Evolutionary conservation across 1,140 invertebrate genomes (phyloP).

Genomic region (Drosophila carrolli): DNA sequence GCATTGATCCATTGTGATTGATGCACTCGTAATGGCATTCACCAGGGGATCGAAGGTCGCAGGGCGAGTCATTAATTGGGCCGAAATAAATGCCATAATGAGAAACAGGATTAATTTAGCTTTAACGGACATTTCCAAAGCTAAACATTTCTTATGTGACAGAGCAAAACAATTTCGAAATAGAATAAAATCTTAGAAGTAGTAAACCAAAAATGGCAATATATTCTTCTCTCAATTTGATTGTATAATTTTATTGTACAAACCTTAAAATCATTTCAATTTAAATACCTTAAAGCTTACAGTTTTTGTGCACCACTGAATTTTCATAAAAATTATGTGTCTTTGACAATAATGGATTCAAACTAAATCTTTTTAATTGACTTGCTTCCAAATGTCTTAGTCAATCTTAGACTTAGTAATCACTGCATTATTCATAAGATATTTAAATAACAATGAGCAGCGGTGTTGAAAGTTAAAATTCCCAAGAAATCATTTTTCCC

Average conservation of each 20-base stretch:
- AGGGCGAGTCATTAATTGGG: neutral
- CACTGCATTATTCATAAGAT: neutral
- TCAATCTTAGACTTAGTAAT: neutral
- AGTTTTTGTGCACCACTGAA: no score
- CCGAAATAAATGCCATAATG: neutral
- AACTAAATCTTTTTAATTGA: no score
- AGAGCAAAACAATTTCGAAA: no score
- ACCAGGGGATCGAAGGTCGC: neutral
- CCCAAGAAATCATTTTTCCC: neutral
- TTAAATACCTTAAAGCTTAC: no score
- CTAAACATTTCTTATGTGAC: no score
- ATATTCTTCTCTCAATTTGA: no score
- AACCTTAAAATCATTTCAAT: no score
- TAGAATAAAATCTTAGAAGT: no score
- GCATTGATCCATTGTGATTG: conserved; percentile 6
- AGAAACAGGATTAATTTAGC: neutral
- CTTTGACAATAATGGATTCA: no score
- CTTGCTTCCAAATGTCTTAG: neutral
- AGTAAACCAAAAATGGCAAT: no score
- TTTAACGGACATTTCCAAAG: neutral
- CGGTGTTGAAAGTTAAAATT: neutral
- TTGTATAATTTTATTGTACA: no score
- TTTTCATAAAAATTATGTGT: no score
- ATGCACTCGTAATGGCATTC: conserved; percentile 5
- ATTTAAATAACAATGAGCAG: neutral